These are phyloP conservation scores for Aphis gossypii DNA, from an alignment of 1,140 invertebrate genomes.

Conservation along the genomic window DNA sequence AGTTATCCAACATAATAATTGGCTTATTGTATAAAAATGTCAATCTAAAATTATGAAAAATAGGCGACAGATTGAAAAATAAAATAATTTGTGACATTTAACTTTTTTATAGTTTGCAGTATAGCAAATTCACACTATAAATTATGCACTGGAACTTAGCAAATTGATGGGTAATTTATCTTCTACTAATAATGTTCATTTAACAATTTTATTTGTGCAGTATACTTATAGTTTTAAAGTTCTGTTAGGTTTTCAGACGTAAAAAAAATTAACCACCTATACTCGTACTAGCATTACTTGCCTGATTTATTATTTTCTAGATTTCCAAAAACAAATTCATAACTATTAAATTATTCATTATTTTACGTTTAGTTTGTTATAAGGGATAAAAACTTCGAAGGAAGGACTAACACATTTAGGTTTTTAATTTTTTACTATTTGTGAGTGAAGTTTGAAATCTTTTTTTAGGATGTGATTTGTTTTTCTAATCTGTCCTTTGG, in stretches of 20 bases:
- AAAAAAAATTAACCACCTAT: neutral
- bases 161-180: neutral
- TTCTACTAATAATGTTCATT: neutral
- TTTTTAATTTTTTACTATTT: neutral
- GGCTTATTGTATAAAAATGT: neutral
- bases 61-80: neutral
- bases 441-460: neutral
- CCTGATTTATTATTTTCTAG: neutral
- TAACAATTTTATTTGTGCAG: neutral
- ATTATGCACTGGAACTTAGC: neutral
- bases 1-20: neutral
- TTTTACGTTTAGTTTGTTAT: neutral
- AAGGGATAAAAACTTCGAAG: neutral
- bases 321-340: neutral
- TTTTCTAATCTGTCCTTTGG: neutral
- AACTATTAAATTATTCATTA: neutral
- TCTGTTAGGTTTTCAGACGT: neutral
- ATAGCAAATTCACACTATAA: neutral
- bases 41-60: neutral
- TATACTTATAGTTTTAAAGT: neutral
- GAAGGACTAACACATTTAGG: neutral
- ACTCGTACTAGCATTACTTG: neutral
- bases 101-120: neutral
- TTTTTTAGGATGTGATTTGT: neutral
- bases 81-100: neutral